Evolutionary conservation across 2,888 invertebrate genomes (phyloP).

Genomic region (Agriopis aurantiaria): DNA sequence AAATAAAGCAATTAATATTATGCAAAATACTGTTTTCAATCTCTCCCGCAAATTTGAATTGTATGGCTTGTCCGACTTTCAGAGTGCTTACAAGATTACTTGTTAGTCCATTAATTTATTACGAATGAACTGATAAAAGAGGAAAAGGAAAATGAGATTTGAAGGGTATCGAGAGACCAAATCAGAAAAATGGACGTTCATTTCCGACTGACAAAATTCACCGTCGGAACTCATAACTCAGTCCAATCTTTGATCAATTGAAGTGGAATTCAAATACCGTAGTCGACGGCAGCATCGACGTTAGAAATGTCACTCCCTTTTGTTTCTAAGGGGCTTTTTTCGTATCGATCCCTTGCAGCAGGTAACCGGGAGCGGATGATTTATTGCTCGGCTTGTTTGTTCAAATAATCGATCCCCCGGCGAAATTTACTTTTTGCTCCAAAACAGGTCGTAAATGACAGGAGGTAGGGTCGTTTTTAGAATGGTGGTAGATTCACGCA

Average conservation of each 20-base stretch:
- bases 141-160: constrained; percentile 35
- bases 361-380: constrained; percentile 83
- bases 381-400: constrained; percentile 83
- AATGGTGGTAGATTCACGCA: constrained; percentile 53
- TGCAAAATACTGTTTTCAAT: neutral
- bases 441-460: constrained; percentile 55
- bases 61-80: constrained; percentile 1
- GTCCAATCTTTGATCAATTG: constrained; percentile 52
- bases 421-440: constrained; percentile 53
- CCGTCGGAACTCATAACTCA: constrained; percentile 43
- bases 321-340: constrained; percentile 77
- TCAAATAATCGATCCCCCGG: constrained; percentile 81
- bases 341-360: constrained; percentile 81
- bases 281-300: constrained; percentile 52
- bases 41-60: neutral
- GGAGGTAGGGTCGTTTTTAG: constrained; percentile 53
- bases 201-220: constrained; percentile 43
- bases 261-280: constrained; percentile 50
- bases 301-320: constrained; percentile 79
- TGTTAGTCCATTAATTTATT: constrained; percentile 30
- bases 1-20: constrained; percentile 2
- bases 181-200: constrained; percentile 43
- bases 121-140: constrained; percentile 29
- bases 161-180: constrained; percentile 32
- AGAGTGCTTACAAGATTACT: constrained; percentile 25